These are phyloP conservation scores for Campylomormyrus tamandua DNA, from an alignment of 2,113 vertebrate species.

Conservation along the genomic window DNA sequence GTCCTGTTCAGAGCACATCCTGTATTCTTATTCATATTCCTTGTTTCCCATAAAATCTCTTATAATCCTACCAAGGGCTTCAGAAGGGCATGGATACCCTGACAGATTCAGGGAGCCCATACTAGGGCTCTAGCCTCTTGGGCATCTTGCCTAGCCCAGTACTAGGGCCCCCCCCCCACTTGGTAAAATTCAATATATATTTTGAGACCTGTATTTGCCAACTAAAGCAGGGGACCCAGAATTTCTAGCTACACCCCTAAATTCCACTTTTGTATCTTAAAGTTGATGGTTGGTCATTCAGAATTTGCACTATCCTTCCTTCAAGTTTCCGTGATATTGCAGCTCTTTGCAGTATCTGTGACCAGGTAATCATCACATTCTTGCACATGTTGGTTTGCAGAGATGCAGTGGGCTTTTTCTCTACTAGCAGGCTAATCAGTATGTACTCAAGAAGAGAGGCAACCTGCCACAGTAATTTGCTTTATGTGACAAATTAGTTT, in stretches of 20 bases:
- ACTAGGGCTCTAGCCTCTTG: neutral
- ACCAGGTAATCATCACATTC: neutral
- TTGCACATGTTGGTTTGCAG: neutral
- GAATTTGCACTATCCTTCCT: neutral
- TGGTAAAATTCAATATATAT: neutral
- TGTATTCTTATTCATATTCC: neutral
- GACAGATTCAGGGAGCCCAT: neutral
- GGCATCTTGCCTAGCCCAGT: neutral
- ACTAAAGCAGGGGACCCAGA: neutral
- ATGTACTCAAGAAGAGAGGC: slow-evolving; percentile 54
- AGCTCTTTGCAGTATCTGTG: neutral
- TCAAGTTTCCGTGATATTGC: neutral
- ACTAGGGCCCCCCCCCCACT: neutral
- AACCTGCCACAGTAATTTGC: slow-evolving; percentile 41
- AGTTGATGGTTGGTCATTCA: neutral
- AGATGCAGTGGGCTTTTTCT: slow-evolving; percentile 33
- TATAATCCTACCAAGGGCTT: neutral
- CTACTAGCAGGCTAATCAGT: slow-evolving; percentile 55
- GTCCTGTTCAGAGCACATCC: neutral
- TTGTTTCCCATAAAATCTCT: neutral
- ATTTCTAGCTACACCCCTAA: neutral
- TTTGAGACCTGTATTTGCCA: neutral
- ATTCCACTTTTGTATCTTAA: neutral
- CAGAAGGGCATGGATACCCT: neutral
- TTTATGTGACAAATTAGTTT: slow-evolving; percentile 37